phyloP scores from a whole-genome alignment of 2,113 vertebrate species.

The Balaenoptera acutorostrata region DNA sequence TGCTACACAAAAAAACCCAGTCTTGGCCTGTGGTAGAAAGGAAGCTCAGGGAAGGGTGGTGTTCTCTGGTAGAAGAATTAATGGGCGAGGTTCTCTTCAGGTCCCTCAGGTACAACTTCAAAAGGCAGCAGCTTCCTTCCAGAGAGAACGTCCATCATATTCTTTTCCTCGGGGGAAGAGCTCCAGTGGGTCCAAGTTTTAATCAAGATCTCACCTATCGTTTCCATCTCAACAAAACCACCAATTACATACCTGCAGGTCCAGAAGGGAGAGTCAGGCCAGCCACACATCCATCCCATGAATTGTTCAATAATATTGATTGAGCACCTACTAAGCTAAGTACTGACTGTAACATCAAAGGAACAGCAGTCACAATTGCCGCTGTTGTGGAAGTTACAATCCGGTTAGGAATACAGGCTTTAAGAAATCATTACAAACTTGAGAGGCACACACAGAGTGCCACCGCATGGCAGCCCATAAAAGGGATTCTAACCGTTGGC shows the following conservation, averaged over 20 bases:
- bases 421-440: background rate
- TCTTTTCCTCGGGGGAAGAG: background rate
- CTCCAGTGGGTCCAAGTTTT: background rate
- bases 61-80: background rate
- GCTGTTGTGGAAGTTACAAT: background rate
- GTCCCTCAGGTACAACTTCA: background rate
- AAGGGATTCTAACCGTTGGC: background rate
- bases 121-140: background rate
- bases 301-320: background rate
- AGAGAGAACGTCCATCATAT: background rate
- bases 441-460: background rate
- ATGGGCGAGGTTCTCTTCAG: background rate
- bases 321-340: background rate
- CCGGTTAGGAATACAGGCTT: background rate
- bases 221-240: background rate
- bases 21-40: background rate
- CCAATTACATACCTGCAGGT: background rate
- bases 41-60: background rate
- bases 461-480: background rate
- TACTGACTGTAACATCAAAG: background rate
- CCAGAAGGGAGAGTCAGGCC: background rate
- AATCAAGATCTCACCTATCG: background rate
- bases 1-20: background rate
- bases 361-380: too few species aligned
- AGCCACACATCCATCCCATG: background rate